A percentile compares a stretch with the other conserved stretches of the same genome.
Evolutionary conservation across 2,797 vertebrate genomes (phyloP).

Genomic region (Alosa sapidissima): DNA sequence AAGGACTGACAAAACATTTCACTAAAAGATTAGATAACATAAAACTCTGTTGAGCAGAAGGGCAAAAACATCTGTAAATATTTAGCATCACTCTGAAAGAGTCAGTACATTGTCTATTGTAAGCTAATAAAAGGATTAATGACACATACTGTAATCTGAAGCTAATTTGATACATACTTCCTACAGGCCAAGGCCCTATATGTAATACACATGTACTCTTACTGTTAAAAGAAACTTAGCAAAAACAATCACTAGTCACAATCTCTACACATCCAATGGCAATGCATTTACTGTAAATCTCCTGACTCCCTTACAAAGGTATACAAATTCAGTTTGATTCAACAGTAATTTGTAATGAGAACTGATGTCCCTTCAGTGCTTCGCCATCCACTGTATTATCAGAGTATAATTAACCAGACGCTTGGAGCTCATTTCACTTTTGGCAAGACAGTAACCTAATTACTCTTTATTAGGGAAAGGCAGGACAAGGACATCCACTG

Average conservation of each 20-base stretch:
- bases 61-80: background rate
- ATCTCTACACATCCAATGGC: background rate
- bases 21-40: background rate
- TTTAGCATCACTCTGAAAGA: background rate
- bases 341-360: background rate
- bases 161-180: background rate
- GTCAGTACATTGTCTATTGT: background rate
- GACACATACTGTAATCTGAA: background rate
- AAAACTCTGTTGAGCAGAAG: background rate
- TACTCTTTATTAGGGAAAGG: background rate
- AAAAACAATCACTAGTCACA: background rate
- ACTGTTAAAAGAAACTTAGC: background rate
- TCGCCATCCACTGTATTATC: constrained; percentile 8
- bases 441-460: constrained; percentile 1
- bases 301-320: background rate
- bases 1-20: background rate
- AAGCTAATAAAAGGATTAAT: background rate
- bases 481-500: constrained; percentile 8
- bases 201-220: background rate
- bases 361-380: background rate
- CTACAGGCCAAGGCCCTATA: background rate
- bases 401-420: constrained; percentile 6
- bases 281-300: background rate
- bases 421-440: constrained; percentile 56
- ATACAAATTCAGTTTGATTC: background rate